These are phyloP conservation scores for Paraplagusia blochii DNA, from an alignment of 2,113 vertebrate genomes.

Conservation along the genomic window DNA sequence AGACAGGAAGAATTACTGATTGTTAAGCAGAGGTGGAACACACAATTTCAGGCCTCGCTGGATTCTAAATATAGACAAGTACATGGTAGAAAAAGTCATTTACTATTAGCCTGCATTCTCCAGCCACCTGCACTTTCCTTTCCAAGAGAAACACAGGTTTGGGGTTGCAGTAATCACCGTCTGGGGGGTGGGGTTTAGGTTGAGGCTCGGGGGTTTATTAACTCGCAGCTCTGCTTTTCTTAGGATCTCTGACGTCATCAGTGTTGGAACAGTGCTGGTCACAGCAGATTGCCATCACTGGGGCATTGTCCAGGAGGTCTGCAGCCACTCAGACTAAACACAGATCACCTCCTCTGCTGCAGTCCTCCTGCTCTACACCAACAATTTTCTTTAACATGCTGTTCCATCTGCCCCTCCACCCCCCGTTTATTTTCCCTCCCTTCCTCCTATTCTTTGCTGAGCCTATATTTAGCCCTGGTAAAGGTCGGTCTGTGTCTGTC, in stretches of 20 bases:
- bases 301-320: constrained; percentile 56
- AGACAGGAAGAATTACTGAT: constrained; percentile 56
- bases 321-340: constrained; percentile 52
- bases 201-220: constrained; percentile 8
- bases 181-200: constrained; percentile 1
- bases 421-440: constrained; percentile 67
- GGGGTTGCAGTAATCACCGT: constrained; percentile 20
- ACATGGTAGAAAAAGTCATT: constrained; percentile 42
- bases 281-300: constrained; percentile 53
- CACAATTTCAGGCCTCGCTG: constrained; percentile 44
- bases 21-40: constrained; percentile 46
- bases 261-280: constrained; percentile 31
- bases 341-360: constrained; percentile 18
- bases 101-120: constrained; percentile 43
- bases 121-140: constrained; percentile 50
- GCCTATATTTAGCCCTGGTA: constrained; percentile 74
- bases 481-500: constrained; percentile 70
- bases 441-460: constrained; percentile 75
- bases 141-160: constrained; percentile 65
- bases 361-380: constrained; percentile 21
- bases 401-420: constrained; percentile 55
- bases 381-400: constrained; percentile 44
- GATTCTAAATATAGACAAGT: constrained; percentile 49
- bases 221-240: constrained; percentile 42
- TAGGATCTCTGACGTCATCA: constrained; percentile 49